phyloP scores from a whole-genome alignment of 2,797 vertebrate species.

The Catamblyrhynchus diadema region DNA sequence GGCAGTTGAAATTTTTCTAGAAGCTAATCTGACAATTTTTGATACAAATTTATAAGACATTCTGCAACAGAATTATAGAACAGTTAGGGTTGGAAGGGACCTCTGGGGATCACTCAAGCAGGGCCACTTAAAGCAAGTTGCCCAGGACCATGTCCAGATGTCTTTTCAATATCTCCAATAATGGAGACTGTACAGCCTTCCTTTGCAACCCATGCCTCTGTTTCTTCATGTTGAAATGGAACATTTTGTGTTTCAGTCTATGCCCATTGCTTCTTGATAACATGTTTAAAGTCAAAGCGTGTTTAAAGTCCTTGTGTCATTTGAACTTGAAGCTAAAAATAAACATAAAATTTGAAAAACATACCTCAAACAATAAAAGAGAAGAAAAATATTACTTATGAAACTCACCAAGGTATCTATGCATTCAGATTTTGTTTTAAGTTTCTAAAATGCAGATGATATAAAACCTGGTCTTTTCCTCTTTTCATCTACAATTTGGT shows the following conservation, averaged over 20 bases:
- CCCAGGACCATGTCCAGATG: not conserved
- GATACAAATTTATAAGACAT: slow-evolving; percentile 3
- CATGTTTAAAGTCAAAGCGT: not conserved
- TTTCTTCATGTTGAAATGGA: not conserved
- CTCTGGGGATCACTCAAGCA: not conserved
- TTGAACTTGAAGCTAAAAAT: not conserved
- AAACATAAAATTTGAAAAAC: not conserved
- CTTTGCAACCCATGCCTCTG: not conserved
- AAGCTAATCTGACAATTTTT: not conserved
- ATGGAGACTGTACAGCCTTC: not conserved
- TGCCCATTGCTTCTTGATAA: not conserved
- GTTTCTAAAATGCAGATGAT: not conserved
- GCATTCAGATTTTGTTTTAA: not conserved
- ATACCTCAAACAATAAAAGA: not conserved
- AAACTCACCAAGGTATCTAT: not conserved
- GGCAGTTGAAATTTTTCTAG: not conserved
- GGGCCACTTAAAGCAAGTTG: not conserved
- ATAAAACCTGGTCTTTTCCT: not conserved
- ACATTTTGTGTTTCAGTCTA: not conserved
- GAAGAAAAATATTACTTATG: not conserved
- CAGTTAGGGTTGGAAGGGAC: not conserved
- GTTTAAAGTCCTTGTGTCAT: not conserved
- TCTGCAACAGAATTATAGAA: not conserved
- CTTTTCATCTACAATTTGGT: not conserved
- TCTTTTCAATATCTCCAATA: not conserved